Evolutionary conservation across 2,888 invertebrate genomes (phyloP), one percentile per base, ranked within the genome.

Genomic region (Mimas tiliae): DNA sequence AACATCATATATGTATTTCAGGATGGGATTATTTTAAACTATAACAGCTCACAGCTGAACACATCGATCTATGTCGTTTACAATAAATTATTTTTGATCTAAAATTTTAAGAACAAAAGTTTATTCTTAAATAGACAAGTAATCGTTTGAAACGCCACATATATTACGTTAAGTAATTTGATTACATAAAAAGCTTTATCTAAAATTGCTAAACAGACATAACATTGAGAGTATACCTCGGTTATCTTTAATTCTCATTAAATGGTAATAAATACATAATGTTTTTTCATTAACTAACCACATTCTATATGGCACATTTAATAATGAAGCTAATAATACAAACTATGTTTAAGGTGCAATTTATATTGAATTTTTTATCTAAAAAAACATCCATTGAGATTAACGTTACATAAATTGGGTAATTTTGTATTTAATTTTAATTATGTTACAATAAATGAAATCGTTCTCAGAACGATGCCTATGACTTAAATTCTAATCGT

Each of bases 21-120:
- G 75, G 76, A 78, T 79, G 74, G 74, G 74, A 70, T 73, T 72
- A 73, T 69, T 75, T 63, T 38, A 7, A 63, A 63, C 74, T 78
- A 68, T 68, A 71, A 77, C 89, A 91, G 91, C 91, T 91, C 82
- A 79, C 69, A 91, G 91, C 91, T 83, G 86, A 81, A 83, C 83
- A 83, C 83, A 83, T 77, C 70, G 69, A 81, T 77, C 74, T 74
- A 71, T 68, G 64, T 71, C 62, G 52, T 63, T 69, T 69, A 63
- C 65, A 62, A 65, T 68, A 67, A 64, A 66, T 69, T 45, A 67
- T 64, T 70, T 55, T 72, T 70, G 63, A 70, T 55, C 64, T 62
- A 64, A 67, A 69, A 69, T 71, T 74, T 77, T 68, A 63, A 69
- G 67, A 79, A 73, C 67, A 70, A 73, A 58, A 65, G 16, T 58